Conservation (phyloP, 2,888 invertebrate species). For the Ischnura elegans region DNA sequence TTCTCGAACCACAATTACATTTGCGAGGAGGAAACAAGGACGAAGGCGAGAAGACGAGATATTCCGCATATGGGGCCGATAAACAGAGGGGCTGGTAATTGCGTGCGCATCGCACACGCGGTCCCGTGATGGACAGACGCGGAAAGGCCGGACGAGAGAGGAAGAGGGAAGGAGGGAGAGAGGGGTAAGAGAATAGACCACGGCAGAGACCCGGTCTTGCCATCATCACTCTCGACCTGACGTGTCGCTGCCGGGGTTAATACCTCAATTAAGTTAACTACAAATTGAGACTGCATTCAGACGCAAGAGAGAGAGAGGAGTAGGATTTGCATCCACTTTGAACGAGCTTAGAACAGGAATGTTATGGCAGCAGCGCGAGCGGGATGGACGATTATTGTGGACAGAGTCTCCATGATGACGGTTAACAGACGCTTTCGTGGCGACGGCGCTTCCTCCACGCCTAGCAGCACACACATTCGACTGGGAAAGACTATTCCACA, state of each 20-base stretch:
- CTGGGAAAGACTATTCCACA: background rate
- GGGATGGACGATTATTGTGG: slow-evolving; percentile 46
- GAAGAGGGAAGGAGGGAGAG: background rate
- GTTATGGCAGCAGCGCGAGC: background rate
- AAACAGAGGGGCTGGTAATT: background rate
- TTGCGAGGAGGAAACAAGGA: too few species aligned
- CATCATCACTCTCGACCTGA: slow-evolving; percentile 16
- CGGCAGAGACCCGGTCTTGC: background rate
- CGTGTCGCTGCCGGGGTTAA: slow-evolving; percentile 15
- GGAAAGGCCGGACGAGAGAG: background rate
- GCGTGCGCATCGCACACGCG: background rate
- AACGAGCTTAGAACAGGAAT: slow-evolving; percentile 48
- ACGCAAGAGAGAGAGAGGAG: background rate
- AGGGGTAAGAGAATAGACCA: background rate
- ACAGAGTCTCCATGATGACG: slow-evolving; percentile 13
- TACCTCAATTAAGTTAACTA: slow-evolving; percentile 59
- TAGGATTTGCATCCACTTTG: slow-evolving; percentile 51
- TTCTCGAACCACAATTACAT: too few species aligned
- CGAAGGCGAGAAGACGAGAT: background rate
- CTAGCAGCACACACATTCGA: background rate
- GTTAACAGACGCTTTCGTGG: background rate
- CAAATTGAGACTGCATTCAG: slow-evolving; percentile 21
- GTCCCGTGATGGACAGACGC: background rate
- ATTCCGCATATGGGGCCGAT: background rate
- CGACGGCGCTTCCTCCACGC: background rate